A percentile compares a stretch with the other conserved stretches of the same genome.
phyloP scores from a whole-genome alignment of 2,113 vertebrate species.

The Dunckerocampus dactyliophorus region DNA sequence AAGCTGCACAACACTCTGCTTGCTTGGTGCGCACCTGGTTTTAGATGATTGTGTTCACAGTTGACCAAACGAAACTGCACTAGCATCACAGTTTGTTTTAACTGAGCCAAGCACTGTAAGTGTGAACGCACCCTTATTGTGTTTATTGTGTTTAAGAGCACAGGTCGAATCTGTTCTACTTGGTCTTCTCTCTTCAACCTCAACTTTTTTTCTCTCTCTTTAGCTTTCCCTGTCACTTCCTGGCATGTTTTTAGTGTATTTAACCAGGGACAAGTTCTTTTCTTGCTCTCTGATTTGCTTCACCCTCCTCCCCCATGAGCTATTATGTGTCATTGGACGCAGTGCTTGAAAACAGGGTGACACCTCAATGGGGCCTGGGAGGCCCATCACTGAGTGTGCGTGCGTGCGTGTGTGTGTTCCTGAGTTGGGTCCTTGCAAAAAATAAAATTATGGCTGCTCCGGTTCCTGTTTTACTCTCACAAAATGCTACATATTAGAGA shows the following conservation, averaged over 20 bases:
- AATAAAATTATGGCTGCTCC: too few species aligned
- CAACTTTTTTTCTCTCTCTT: neutral
- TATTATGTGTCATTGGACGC: constrained; percentile 42
- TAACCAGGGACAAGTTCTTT: constrained; percentile 18
- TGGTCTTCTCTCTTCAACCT: constrained; percentile 1
- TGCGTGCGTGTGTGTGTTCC: constrained; percentile 4
- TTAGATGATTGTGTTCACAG: too few species aligned
- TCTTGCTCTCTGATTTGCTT: constrained; percentile 2
- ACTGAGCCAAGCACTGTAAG: too few species aligned
- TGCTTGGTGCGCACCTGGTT: too few species aligned
- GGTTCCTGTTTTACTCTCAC: too few species aligned
- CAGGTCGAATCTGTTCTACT: neutral
- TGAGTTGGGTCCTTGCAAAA: too few species aligned
- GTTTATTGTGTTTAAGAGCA: neutral
- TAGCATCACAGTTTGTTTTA: too few species aligned
- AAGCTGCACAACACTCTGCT: too few species aligned
- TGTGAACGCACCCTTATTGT: neutral
- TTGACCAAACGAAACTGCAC: too few species aligned
- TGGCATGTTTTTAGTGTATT: constrained; percentile 31
- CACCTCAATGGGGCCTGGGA: constrained; percentile 43
- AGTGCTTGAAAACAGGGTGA: constrained; percentile 42
- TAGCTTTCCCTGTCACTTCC: constrained; percentile 14
- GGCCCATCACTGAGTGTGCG: constrained; percentile 2
- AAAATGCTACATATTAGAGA: too few species aligned
- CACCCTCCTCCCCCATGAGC: constrained; percentile 19